Evolutionary conservation across 2,113 vertebrate species (phyloP).

Genomic region (Nothobranchius kuhntae): DNA sequence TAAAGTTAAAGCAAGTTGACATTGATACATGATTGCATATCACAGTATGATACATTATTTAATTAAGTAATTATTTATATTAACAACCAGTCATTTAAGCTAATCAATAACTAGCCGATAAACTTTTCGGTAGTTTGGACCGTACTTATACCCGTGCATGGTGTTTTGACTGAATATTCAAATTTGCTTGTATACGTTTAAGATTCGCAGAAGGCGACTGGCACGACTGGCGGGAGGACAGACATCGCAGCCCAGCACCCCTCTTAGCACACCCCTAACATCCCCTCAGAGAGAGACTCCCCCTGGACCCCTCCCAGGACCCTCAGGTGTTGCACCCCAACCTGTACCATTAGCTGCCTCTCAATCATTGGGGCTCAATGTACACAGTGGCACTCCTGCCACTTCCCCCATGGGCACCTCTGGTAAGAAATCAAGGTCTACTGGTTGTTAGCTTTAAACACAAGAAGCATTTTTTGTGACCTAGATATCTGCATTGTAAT

Average conservation of each 20-base stretch:
- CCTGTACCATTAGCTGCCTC: slow-evolving; percentile 84
- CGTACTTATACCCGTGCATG: neutral
- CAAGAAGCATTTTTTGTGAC: neutral
- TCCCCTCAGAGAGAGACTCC: slow-evolving; percentile 97
- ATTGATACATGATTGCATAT: too few relatives aligned
- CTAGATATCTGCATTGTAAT: slow-evolving; percentile 31
- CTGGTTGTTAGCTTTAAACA: neutral
- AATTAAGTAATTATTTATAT: too few relatives aligned
- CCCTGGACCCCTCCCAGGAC: slow-evolving; percentile 87
- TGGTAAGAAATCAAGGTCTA: slow-evolving; percentile 78
- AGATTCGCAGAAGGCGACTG: slow-evolving; percentile 93
- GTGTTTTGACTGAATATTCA: neutral
- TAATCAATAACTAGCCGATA: neutral
- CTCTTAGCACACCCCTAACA: slow-evolving; percentile 88
- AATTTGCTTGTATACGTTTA: neutral
- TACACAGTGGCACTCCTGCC: slow-evolving; percentile 93
- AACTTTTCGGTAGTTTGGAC: neutral
- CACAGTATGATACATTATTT: too few relatives aligned
- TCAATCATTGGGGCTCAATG: slow-evolving; percentile 88
- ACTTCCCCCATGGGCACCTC: slow-evolving; percentile 95
- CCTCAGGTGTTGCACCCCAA: slow-evolving; percentile 80
- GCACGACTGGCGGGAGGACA: slow-evolving; percentile 92
- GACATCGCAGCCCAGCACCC: slow-evolving; percentile 92
- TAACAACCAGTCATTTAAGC: neutral
- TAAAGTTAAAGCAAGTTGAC: too few relatives aligned